Evolutionary conservation across 2,797 vertebrate species (phyloP), one percentile per base, ranked within the genome.

Genomic region (Esox masquinongy): DNA sequence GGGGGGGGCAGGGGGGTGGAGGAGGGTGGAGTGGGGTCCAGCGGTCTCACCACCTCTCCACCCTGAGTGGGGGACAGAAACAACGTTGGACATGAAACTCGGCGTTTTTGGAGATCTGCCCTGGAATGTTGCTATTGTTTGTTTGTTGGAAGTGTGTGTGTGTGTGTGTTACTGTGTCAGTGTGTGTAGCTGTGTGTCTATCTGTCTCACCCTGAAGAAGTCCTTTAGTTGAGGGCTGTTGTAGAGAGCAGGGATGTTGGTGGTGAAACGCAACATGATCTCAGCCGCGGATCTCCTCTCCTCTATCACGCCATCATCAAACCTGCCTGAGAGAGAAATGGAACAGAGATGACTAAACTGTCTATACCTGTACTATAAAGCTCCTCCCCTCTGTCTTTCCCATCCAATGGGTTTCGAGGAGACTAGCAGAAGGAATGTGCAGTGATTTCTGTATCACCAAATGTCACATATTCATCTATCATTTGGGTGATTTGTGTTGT

Each of bases 191-290:
- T 29, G 26, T 15, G 14, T 70, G 50, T 34, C 15, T 11, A 4
- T 16, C 9, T 56, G 5, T 75, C 89, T 61, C 86, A 97, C 97
- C 87, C 93, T 94, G 86, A 98, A 97, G 87, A 98, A 98, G 24
- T 97, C 96, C 85, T 96, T 96, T 59, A 98, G 94, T 61, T 97
- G 96, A 1, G 95, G 96, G 86, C 96, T 98, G 84, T 98, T 97
- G 92, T 95, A 96, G 67, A 98, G 93, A 0, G 96, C 96, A 0
- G 96, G 94, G 73, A 98, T 95, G 76, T 86, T 91, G 31, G 94
- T 92, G 0, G 94, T 91, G 81, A 98, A 98, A 1, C 88, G 88
- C 0, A 98, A 88, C 94, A 96, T 89, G 81, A 79, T 86, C 85
- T 98, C 96, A 0, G 97, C 88, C 0, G 95, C 96, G 17, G 89